These are phyloP conservation scores for Steinernema hermaphroditum DNA, from an alignment of 2,888 invertebrate species.

Conservation along the genomic window DNA sequence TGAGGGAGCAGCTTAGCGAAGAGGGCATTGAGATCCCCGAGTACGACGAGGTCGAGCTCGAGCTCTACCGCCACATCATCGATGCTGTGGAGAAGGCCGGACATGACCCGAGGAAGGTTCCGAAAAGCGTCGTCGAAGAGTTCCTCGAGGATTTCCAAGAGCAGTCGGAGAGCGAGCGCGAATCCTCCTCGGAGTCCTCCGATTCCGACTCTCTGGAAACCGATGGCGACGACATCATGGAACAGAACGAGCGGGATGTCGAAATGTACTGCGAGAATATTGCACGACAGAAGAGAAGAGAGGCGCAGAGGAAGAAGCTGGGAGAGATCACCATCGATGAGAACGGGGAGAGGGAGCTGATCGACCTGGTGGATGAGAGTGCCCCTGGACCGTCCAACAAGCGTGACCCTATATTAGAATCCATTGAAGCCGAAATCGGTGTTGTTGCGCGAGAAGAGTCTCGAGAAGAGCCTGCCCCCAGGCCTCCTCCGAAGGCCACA, in stretches of 20 bases:
- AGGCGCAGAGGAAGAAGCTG: background rate
- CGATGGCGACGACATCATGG: too few species aligned
- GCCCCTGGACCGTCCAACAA: background rate
- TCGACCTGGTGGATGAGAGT: background rate
- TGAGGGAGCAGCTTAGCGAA: too few species aligned
- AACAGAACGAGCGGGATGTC: background rate
- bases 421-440: background rate
- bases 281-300: background rate
- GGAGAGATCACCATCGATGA: background rate
- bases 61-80: too few species aligned
- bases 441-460: too few species aligned
- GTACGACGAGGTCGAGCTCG: too few species aligned
- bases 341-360: background rate
- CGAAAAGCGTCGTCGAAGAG: too few species aligned
- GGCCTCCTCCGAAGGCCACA: background rate
- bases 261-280: background rate
- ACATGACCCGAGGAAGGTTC: too few species aligned
- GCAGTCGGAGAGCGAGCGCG: too few species aligned
- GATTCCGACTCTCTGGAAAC: background rate
- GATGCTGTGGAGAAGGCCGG: too few species aligned
- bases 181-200: background rate
- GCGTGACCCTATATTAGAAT: background rate
- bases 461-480: too few species aligned
- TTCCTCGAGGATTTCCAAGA: too few species aligned
- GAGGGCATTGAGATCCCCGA: too few species aligned